Percentiles rank a stretch among this genome's conserved stretches.
These are phyloP conservation scores for Proisotoma minuta DNA, from an alignment of 2,888 invertebrate species.

Conservation along the genomic window DNA sequence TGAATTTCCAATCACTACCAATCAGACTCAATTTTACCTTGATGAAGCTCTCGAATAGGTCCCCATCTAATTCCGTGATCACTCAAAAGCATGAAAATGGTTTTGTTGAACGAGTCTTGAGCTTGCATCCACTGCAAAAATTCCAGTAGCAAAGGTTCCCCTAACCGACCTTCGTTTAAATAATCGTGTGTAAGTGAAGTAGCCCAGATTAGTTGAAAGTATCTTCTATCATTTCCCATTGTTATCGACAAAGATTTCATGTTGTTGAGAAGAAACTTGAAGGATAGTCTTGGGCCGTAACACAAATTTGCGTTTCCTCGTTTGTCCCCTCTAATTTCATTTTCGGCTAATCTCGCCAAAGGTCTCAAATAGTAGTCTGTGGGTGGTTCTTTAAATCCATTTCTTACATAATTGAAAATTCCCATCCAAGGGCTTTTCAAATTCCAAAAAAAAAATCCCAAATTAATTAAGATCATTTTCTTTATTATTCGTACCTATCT, in stretches of 20 bases:
- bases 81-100: slow-evolving; percentile 68
- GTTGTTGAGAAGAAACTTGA: slow-evolving; percentile 67
- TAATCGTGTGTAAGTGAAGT: slow-evolving; percentile 78
- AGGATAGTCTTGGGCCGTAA: slow-evolving; percentile 58
- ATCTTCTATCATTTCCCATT: slow-evolving; percentile 56
- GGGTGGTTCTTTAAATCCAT: slow-evolving; percentile 70
- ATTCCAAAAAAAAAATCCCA: slow-evolving; percentile 62
- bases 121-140: slow-evolving; percentile 59
- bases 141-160: slow-evolving; percentile 62
- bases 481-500: neutral
- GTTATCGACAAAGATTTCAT: slow-evolving; percentile 60
- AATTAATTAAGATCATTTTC: neutral
- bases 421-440: slow-evolving; percentile 75
- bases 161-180: slow-evolving; percentile 69
- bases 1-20: no score
- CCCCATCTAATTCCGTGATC: slow-evolving; percentile 91
- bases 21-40: no score
- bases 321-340: slow-evolving; percentile 61
- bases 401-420: slow-evolving; percentile 72
- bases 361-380: slow-evolving; percentile 80
- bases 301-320: slow-evolving; percentile 65
- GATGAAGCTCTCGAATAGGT: slow-evolving; percentile 72
- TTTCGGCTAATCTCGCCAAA: slow-evolving; percentile 62
- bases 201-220: slow-evolving; percentile 82
- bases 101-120: slow-evolving; percentile 60